A percentile compares a stretch with the other conserved stretches of the same genome.
phyloP scores from a whole-genome alignment of 2,797 vertebrate genomes.

The Gallinago solitaria region DNA sequence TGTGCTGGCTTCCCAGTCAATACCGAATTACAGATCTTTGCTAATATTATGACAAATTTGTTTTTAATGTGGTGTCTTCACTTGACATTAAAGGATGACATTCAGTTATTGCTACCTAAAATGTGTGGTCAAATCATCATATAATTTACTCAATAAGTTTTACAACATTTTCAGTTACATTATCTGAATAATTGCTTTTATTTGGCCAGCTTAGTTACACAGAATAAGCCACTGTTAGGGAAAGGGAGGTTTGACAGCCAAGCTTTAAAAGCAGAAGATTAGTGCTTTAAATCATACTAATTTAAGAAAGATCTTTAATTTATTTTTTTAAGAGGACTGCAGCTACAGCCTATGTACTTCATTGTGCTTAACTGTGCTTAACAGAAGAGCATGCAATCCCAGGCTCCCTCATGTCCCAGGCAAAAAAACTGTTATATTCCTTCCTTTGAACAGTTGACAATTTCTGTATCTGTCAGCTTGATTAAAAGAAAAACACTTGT shows the following conservation, averaged over 20 bases:
- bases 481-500: neutral
- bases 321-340: neutral
- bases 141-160: neutral
- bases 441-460: neutral
- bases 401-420: neutral
- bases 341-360: neutral
- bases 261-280: neutral
- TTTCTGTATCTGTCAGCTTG: neutral
- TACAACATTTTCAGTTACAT: neutral
- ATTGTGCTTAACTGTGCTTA: neutral
- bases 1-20: neutral
- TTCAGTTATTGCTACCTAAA: neutral
- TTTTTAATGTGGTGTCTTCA: neutral
- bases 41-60: neutral
- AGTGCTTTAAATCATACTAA: neutral
- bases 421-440: neutral
- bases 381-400: neutral
- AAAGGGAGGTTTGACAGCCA: neutral
- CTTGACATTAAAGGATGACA: neutral
- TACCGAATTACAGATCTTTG: neutral
- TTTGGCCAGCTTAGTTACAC: neutral
- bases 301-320: neutral
- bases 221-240: neutral
- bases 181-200: neutral
- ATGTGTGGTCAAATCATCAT: neutral